phyloP scores from a whole-genome alignment of 2,113 vertebrate genomes.

The Platichthys flesus region DNA sequence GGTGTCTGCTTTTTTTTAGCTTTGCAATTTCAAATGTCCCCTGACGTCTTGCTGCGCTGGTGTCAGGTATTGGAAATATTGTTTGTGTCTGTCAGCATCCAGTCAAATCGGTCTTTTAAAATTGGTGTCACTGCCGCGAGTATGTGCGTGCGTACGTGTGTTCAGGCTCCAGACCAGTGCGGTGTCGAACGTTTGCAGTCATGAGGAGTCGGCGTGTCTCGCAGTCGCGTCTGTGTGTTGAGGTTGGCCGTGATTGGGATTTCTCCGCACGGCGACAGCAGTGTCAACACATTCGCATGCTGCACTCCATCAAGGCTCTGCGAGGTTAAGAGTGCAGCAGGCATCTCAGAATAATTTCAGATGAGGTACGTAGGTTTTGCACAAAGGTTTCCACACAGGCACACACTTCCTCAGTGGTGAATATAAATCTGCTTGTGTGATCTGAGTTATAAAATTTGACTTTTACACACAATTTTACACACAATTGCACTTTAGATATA shows the following conservation, averaged over 20 bases:
- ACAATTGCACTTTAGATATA: neutral
- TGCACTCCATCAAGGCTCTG: slow-evolving; percentile 64
- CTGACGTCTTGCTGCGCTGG: neutral
- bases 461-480: slow-evolving; percentile 1
- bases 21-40: neutral
- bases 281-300: slow-evolving; percentile 59
- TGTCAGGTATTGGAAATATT: slow-evolving; percentile 8
- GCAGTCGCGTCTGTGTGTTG: slow-evolving; percentile 5
- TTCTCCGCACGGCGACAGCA: slow-evolving; percentile 48
- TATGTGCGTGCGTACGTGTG: neutral
- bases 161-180: neutral
- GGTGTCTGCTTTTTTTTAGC: neutral
- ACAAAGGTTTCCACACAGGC: neutral
- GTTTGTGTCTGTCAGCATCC: slow-evolving; percentile 27
- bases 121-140: slow-evolving; percentile 1
- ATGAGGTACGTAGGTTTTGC: slow-evolving; percentile 28
- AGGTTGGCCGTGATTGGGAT: slow-evolving; percentile 50
- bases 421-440: slow-evolving; percentile 18
- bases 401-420: neutral
- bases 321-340: slow-evolving; percentile 63
- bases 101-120: slow-evolving; percentile 21
- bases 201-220: slow-evolving; percentile 10
- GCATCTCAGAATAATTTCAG: slow-evolving; percentile 58
- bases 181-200: slow-evolving; percentile 26
- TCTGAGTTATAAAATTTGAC: slow-evolving; percentile 2